Evolutionary conservation across 2,797 vertebrate genomes (phyloP).

Genomic region (Peromyscus melanophrys): DNA sequence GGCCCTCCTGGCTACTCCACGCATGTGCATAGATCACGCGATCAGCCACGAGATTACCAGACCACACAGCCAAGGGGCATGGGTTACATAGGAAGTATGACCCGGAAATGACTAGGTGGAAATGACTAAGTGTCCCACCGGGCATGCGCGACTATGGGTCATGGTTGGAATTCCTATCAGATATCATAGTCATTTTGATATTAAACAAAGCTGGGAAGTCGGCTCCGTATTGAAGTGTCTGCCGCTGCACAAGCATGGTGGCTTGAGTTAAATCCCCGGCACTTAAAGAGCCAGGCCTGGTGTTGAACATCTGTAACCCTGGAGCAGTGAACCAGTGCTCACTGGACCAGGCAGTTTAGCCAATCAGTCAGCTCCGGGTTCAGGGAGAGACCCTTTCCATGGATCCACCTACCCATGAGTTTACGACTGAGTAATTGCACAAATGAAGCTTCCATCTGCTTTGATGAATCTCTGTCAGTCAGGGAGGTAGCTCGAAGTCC

Average conservation of each 20-base stretch:
- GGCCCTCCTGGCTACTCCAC: too few relatives aligned
- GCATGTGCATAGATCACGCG: too few relatives aligned
- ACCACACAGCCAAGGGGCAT: too few relatives aligned
- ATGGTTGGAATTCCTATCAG: not conserved
- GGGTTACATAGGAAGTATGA: too few relatives aligned
- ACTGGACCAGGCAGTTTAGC: not conserved
- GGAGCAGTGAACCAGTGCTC: not conserved
- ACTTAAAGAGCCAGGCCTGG: not conserved
- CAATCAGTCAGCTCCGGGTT: not conserved
- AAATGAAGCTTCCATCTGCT: not conserved
- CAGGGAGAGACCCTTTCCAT: not conserved
- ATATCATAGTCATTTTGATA: conserved; percentile 30
- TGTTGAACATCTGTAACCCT: not conserved
- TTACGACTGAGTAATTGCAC: not conserved
- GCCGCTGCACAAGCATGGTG: too few relatives aligned
- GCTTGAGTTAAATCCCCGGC: not conserved
- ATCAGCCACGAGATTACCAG: too few relatives aligned
- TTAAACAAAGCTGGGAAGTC: not conserved
- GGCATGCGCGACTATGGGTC: too few relatives aligned
- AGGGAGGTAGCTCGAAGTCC: not conserved
- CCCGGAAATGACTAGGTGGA: too few relatives aligned
- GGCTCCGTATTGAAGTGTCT: not conserved
- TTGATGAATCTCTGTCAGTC: not conserved
- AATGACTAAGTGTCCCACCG: too few relatives aligned
- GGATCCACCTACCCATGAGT: not conserved